Evolutionary conservation across 2,888 invertebrate species (phyloP).

Genomic region (Agrochola litura): DNA sequence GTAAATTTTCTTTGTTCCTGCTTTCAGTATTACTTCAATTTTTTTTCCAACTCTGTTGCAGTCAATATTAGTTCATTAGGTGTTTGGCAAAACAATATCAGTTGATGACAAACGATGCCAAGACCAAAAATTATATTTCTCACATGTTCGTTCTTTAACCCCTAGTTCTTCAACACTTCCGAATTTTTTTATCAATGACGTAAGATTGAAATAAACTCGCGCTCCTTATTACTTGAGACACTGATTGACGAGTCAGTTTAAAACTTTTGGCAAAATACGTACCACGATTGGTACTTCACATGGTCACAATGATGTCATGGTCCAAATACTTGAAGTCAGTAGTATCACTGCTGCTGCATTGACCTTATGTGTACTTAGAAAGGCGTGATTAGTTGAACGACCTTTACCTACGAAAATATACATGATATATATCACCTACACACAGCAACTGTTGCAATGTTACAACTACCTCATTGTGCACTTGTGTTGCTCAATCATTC

Average conservation of each 20-base stretch:
- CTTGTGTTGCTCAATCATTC: slow-evolving; percentile 59
- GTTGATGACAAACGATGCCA: slow-evolving; percentile 23
- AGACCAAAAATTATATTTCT: slow-evolving; percentile 19
- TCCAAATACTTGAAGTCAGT: slow-evolving; percentile 67
- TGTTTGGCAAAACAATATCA: slow-evolving; percentile 33
- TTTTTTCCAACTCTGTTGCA: slow-evolving; percentile 13
- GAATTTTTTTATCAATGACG: slow-evolving; percentile 39
- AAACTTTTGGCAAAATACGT: slow-evolving; percentile 47
- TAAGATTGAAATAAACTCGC: slow-evolving; percentile 28
- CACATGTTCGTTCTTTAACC: slow-evolving; percentile 18
- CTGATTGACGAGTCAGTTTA: slow-evolving; percentile 47
- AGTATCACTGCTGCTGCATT: slow-evolving; percentile 69
- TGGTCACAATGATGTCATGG: slow-evolving; percentile 66
- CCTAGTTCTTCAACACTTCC: slow-evolving; percentile 26
- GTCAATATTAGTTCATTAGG: background rate
- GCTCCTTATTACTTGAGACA: slow-evolving; percentile 3
- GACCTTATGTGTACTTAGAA: slow-evolving; percentile 80
- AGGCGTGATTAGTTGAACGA: slow-evolving; percentile 75
- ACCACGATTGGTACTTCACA: slow-evolving; percentile 36
- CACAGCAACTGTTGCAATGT: slow-evolving; percentile 66
- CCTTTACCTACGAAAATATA: slow-evolving; percentile 74
- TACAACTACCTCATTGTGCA: slow-evolving; percentile 59
- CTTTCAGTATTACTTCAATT: slow-evolving; percentile 3
- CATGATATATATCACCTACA: slow-evolving; percentile 76
- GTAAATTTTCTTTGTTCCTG: slow-evolving; percentile 11